These are phyloP conservation scores for Urophycis tenuis DNA, from an alignment of 2,797 vertebrate species.

Conservation along the genomic window DNA sequence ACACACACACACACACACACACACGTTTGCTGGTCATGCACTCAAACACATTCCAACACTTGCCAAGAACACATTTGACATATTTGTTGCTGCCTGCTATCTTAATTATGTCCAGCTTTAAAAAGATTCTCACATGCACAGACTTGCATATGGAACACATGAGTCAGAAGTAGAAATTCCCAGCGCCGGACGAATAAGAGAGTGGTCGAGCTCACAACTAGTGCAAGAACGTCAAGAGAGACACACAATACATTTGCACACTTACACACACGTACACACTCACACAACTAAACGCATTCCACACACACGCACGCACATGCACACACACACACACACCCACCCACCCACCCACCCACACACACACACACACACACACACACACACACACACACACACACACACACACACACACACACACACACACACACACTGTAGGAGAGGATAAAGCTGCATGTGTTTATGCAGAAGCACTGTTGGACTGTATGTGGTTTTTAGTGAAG, in stretches of 20 bases:
- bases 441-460: too few species aligned
- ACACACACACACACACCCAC: slow-evolving; percentile 27
- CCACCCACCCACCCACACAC: slow-evolving; percentile 11
- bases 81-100: not conserved
- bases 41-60: not conserved
- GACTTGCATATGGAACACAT: not conserved
- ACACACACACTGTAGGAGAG: too few species aligned
- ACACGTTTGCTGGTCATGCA: slow-evolving; percentile 20
- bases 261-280: not conserved
- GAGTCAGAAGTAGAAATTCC: not conserved
- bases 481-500: not conserved
- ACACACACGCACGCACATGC: slow-evolving; percentile 30
- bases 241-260: not conserved
- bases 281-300: slow-evolving; percentile 19
- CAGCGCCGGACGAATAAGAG: not conserved
- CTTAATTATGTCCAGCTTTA: not conserved
- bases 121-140: not conserved
- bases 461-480: too few species aligned
- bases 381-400: not conserved
- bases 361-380: not conserved
- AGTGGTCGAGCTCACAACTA: not conserved
- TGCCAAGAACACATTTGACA: not conserved
- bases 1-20: too few species aligned
- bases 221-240: not conserved
- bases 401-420: not conserved